phyloP scores from a whole-genome alignment of 1,140 invertebrate genomes.

The Lineus longissimus region DNA sequence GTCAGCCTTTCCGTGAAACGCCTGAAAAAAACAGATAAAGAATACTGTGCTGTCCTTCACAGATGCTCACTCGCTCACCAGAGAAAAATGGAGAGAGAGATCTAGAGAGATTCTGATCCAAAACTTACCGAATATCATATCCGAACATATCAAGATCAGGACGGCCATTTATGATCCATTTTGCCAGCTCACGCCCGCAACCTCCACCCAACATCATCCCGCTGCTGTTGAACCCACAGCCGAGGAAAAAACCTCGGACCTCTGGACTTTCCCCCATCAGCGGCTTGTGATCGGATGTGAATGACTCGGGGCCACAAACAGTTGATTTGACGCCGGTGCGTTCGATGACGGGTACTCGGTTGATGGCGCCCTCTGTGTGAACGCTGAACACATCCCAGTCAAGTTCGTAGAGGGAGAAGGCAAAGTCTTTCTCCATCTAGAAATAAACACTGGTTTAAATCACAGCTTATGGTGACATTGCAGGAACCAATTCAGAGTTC shows the following conservation, averaged over 20 bases:
- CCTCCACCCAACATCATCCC: constrained; percentile 88
- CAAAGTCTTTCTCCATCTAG: constrained; percentile 70
- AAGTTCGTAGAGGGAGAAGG: constrained; percentile 78
- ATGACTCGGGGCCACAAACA: constrained; percentile 69
- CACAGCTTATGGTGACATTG: no score
- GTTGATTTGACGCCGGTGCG: constrained; percentile 77
- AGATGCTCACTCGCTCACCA: neutral
- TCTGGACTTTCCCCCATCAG: constrained; percentile 67
- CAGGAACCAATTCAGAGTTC: no score
- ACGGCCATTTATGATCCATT: constrained; percentile 76
- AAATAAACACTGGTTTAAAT: constrained; percentile 6
- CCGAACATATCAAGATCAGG: constrained; percentile 79
- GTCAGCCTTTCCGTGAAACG: constrained; percentile 69
- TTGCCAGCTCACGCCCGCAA: constrained; percentile 76
- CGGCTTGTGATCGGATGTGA: constrained; percentile 86
- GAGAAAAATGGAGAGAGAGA: neutral
- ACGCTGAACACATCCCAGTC: constrained; percentile 78
- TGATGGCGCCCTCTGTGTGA: constrained; percentile 69
- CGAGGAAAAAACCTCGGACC: constrained; percentile 69
- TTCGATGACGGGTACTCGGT: constrained; percentile 69
- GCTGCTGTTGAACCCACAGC: constrained; percentile 81
- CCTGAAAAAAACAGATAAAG: constrained; percentile 32
- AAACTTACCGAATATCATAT: constrained; percentile 70
- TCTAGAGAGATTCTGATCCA: neutral
- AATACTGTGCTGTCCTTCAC: neutral